Base-by-base conservation (phyloP, 2,888 invertebrate species). In the Tuta absoluta region DNA sequence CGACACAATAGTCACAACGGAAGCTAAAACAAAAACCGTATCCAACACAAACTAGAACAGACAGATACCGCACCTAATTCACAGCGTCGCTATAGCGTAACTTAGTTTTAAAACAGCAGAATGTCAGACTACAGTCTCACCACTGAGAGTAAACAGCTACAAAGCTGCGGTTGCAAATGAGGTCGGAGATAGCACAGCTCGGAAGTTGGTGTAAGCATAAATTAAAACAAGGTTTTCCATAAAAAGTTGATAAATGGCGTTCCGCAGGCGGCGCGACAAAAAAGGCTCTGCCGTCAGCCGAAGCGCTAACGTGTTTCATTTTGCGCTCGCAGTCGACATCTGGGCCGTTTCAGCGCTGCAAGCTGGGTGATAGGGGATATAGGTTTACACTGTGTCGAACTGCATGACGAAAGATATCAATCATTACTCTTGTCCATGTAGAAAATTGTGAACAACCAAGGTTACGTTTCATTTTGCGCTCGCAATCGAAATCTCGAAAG, bases 201-300 rank as follows among this genome's bases (percentile, higher is more conserved):
- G 78, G 80, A 86, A 87, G 83, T 89, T 86, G 84, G 86, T 84
- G 83, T 85, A 82, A 87, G 89, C 89, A 89, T 90, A 91, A 89
- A 89, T 89, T 91, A 90, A 90, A 89, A 89, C 89, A 89, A 88
- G 86, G 81, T 81, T 86, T 86, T 81, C 79, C 81, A 86, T 88
- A 91, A 91, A 91, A 91, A 91, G 88, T 89, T 90, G 90, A 91
- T 89, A 90, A 91, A 91, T 91, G 86, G 86, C 82, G 79, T 78
- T 87, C 79, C 86, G 81, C 87, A 83, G 85, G 83, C 87, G 84
- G 84, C 75, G 73, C 81, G 81, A 84, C 86, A 87, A 90, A 91
- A 91, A 89, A 86, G 80, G 82, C 79, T 80, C 83, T 84, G 82
- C 81, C 87, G 87, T 83, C 85, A 84, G 79, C 82, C 81, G 80